Evolutionary conservation across 2,797 vertebrate genomes (phyloP).

Genomic region (Phrynocephalus vlangalii): DNA sequence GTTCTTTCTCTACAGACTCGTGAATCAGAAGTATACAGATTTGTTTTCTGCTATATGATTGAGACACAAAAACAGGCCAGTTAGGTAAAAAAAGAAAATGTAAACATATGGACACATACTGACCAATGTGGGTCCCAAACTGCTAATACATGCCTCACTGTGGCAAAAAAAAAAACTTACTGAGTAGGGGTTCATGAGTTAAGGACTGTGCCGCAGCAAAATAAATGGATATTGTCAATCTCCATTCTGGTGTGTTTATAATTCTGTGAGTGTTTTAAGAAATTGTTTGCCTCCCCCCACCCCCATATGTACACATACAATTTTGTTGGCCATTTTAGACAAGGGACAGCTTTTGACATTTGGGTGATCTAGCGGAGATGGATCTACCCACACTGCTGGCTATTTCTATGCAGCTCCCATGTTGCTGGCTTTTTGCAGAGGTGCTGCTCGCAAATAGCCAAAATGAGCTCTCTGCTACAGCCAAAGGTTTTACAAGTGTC

Average conservation of each 20-base stretch:
- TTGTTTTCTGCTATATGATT: not conserved
- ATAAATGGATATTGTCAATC: constrained; percentile 26
- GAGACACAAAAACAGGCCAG: not conserved
- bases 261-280: constrained; percentile 11
- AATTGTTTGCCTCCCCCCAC: not conserved
- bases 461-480: not conserved
- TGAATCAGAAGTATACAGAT: not conserved
- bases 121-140: not conserved
- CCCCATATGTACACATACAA: not conserved
- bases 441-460: not conserved
- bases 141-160: not conserved
- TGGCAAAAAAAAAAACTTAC: not conserved
- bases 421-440: not conserved
- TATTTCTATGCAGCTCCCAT: constrained; percentile 13
- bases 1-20: not conserved
- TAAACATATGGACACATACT: not conserved
- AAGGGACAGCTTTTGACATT: not conserved
- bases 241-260: constrained; percentile 12
- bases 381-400: not conserved
- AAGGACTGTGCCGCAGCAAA: constrained; percentile 12
- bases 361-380: not conserved
- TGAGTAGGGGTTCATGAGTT: constrained; percentile 4
- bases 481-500: not conserved
- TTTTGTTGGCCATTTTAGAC: constrained; percentile 18
- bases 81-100: not conserved